A percentile compares a stretch with the other conserved stretches of the same genome.
Conservation (phyloP, 2,113 vertebrate genomes). For the Callopanchax toddi region DNA sequence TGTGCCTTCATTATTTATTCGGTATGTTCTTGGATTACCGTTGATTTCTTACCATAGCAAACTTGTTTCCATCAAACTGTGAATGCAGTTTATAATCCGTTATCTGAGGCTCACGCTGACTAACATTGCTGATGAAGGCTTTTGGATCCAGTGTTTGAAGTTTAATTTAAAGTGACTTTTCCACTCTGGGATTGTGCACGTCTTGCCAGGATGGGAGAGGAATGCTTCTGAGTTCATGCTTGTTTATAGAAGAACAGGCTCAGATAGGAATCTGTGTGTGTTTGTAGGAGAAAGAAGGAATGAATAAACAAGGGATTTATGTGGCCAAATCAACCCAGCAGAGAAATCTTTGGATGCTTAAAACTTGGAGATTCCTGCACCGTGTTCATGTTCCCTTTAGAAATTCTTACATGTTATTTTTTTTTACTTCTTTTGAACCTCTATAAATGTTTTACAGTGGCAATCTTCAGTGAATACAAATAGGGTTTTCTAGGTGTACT, state of each 20-base stretch:
- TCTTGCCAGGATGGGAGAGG: constrained; percentile 25
- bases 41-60: not conserved
- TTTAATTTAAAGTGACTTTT: constrained; percentile 32
- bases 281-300: constrained; percentile 11
- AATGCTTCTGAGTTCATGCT: constrained; percentile 45
- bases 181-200: constrained; percentile 22
- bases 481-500: not conserved
- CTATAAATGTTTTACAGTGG: not conserved
- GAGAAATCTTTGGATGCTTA: constrained; percentile 14
- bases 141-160: constrained; percentile 36
- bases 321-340: constrained; percentile 10
- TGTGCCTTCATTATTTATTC: not conserved
- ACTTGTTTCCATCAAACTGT: constrained; percentile 26
- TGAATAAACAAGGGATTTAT: constrained; percentile 4
- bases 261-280: constrained; percentile 18
- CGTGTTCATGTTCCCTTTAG: not conserved
- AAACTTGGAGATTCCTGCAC: not conserved
- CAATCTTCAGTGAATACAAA: not conserved
- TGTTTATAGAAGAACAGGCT: constrained; percentile 41
- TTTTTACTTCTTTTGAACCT: not conserved
- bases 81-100: constrained; percentile 13
- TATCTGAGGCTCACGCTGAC: constrained; percentile 8
- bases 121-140: constrained; percentile 21
- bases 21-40: constrained; percentile 8
- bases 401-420: not conserved